Base-by-base conservation (phyloP, 2,888 invertebrate genomes). In the Agrotis ipsilon region DNA sequence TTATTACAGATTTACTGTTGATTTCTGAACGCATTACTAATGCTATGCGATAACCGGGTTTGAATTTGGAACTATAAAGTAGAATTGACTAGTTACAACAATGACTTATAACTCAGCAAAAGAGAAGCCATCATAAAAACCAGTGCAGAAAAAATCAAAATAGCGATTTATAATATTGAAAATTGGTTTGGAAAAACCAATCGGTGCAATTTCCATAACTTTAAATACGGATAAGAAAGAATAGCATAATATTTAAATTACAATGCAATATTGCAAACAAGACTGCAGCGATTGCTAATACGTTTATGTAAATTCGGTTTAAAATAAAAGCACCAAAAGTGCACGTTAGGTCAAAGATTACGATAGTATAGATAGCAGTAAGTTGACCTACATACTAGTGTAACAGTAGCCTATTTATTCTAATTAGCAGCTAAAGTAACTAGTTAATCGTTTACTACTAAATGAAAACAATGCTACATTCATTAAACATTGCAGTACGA, bases 171-270 rank as follows among this genome's bases (percentile, higher is more conserved):
- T 60, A 18, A 52, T 57, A 21, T 46, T 13, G 11, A 78, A 70
- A 52, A 63, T 51, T 45, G 48, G 45, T 54, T 49, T 18, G 19
- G 39, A 59, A 49, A 58, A 49, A 13, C 78, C 62, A 62, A 78
- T 55, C 55, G 43, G 52, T 19, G 9, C 5, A 1, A 73, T 79
- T 67, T 67, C 24, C 68, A 73, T 73, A 77, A 77, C 32, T 79
- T 79, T 63, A 60, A 79, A 77, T 73, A 60, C 18, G 79, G 39
- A 78, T 21, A 71, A 52, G 74, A 62, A 75, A 71, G 52, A 75
- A 75, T 19, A 19, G 57, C 51, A 68, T 39, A 27, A 76, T 52
- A 74, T 69, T 77, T 18, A 62, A 59, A 74, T 70, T 54, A 32
- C 21, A 62, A 32, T 66, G 58, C 39, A 73, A 55, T 70, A 78